Evolutionary conservation across 2,797 vertebrate species (phyloP), one percentile per base, ranked within the genome.

Genomic region (Neomorphus geoffroyi): DNA sequence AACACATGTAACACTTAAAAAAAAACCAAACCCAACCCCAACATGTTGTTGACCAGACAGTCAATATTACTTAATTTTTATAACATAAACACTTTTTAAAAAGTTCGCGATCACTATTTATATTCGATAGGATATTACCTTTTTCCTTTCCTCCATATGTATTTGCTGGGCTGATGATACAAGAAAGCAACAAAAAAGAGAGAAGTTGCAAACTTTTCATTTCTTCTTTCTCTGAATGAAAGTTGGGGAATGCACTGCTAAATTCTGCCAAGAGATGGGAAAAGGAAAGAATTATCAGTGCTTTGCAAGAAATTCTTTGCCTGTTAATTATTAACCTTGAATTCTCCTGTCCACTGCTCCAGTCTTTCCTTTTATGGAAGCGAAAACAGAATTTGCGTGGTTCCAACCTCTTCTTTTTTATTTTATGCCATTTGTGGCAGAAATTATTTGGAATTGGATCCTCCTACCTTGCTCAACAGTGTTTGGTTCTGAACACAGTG

Each of bases 241-340:
- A 84, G 73, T 8, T 90, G 35, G 65, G 82, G 90, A 84, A 83
- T 84, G 85, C 86, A 81, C 92, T 83, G 79, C 75, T 90, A 70
- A 86, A 80, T 92, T 96, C 97, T 97, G 95, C 86, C 65, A 94
- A 97, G 86, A 97, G 94, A 97, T 66, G 70, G 80, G 35, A 67
- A 91, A 86, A 64, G 23, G 73, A 85, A 65, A 87, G 79, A 88
- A 74, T 86, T 92, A 86, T 92, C 91, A 96, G 64, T 72, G 88
- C 84, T 96, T 85, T 89, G 95, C 86, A 69, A 93, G 86, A 69
- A 92, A 77, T 94, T 93, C 94, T 81, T 78, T 75, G 57, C 54
- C 54, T n/a, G 73, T 98, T 98, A 98, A 98, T 98, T 54, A 98
- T 98, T 98, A 98, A 98, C 97, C 53, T 86, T 88, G 53, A 92